Base-by-base conservation (phyloP, 92 coral and sea anemone genomes). In the Palythoa heliodiscus region DNA sequence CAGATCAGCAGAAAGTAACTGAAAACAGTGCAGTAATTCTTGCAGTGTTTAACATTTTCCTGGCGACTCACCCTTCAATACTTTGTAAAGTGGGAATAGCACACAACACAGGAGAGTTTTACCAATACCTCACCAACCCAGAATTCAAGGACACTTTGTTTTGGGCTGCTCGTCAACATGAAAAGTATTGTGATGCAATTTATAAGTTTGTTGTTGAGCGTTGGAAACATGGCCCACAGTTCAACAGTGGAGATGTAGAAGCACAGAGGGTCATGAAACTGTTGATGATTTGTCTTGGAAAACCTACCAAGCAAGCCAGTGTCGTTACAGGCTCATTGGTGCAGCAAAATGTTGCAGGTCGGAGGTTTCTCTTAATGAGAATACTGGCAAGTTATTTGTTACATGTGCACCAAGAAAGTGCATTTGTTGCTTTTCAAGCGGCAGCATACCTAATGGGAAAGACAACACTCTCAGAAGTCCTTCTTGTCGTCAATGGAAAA, bases 11-110 rank as follows among this genome's bases (percentile, higher is more conserved):
- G 86, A 91, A 91, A 78, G 93, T 91, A 9, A 93, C 96, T 6
- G 96, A 93, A 78, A 75, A 68, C 84, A 93, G 96, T 64, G 93
- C 93, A 4, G 96, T 93, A 75, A 84, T 84, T 60, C 93, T 93
- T 78, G 96, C 93, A 52, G 92, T 91, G 0, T 91, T 93, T 68
- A 93, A 93, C 57, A 78, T 89, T 16, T 88, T 93, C 48, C 60
- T 93, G 40, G 50, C 93, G 20, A 87, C 91, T 25, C 93, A 88
- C 83, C 96, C 96, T 0, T 55, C 83, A 9, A 17, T 50, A 13
- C 23, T 86, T 20, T 71, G 71, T 37, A 77, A 77, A 14, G 38
- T 74, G 70, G 89, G 73, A 19, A 14, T 82, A 29, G 52, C 67
- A 61, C n/a, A 13, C 22, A 83, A 83, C 54, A 69, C 87, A 47